A percentile compares a stretch with the other conserved stretches of the same genome.
Evolutionary conservation across 2,797 vertebrate species (phyloP).

Genomic region (Phataginus tricuspis): DNA sequence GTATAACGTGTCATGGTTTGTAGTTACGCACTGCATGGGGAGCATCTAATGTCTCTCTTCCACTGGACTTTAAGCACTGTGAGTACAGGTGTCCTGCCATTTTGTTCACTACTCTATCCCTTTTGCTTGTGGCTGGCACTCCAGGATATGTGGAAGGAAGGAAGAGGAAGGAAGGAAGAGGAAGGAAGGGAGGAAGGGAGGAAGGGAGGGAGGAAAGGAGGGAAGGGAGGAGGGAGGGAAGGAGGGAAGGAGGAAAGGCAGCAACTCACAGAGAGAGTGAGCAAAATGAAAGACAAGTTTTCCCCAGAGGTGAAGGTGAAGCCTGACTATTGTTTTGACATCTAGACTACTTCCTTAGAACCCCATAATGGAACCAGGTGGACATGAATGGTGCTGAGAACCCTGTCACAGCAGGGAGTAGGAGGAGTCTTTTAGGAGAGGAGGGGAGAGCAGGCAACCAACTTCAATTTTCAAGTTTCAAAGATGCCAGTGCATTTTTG

Average conservation of each 20-base stretch:
- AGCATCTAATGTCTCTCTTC: neutral
- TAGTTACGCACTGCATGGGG: neutral
- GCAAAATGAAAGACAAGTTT: neutral
- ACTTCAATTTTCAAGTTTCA: slow-evolving; percentile 55
- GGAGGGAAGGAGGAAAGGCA: neutral
- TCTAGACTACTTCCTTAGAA: neutral
- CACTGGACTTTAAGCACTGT: neutral
- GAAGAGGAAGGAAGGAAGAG: neutral
- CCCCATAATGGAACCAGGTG: neutral
- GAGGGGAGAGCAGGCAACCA: neutral
- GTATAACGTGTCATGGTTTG: neutral
- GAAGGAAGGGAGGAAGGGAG: neutral
- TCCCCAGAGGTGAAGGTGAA: neutral
- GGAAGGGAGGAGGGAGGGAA: neutral
- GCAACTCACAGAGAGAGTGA: slow-evolving; percentile 12
- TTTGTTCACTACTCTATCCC: neutral
- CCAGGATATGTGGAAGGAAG: neutral
- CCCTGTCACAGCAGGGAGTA: neutral
- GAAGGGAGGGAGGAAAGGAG: neutral
- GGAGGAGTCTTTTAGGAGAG: neutral
- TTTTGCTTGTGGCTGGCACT: neutral
- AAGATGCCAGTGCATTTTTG: neutral
- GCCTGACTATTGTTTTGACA: neutral
- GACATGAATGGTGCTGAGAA: neutral
- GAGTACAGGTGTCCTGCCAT: neutral